phyloP scores from a whole-genome alignment of 2,888 invertebrate species.

The Scelioninae gen. 1 region DNA sequence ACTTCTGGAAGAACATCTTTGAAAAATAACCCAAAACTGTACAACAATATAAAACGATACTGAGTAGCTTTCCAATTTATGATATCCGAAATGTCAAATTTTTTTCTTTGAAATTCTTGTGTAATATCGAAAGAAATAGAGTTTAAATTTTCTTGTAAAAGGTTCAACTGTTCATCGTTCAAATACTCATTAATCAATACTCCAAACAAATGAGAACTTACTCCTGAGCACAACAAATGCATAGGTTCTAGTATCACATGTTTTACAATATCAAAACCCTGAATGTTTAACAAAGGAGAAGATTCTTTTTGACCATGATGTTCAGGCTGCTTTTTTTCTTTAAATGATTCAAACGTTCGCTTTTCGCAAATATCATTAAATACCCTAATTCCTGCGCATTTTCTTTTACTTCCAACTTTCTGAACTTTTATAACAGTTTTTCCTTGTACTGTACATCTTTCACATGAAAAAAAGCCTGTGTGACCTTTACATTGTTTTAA shows the following conservation, averaged over 20 bases:
- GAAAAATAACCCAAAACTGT: conserved; percentile 9
- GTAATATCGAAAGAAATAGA: conserved; percentile 10
- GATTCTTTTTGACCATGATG: no score
- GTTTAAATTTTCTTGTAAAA: background rate
- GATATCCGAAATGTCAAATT: conserved; percentile 5
- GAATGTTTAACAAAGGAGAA: no score
- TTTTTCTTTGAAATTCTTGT: conserved; percentile 11
- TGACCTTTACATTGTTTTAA: background rate
- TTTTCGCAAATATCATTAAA: no score
- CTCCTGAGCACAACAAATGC: conserved; percentile 17
- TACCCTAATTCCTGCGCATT: no score
- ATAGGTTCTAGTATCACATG: conserved; percentile 17
- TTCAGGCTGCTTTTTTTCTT: no score
- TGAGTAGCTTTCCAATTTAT: conserved; percentile 16
- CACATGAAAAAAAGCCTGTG: background rate
- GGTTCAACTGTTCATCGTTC: no score
- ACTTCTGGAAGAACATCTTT: conserved; percentile 9
- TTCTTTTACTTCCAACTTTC: background rate
- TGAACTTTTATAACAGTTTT: background rate
- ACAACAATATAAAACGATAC: conserved; percentile 10
- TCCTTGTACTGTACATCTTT: background rate
- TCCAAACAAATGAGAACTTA: background rate
- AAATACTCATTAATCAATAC: background rate
- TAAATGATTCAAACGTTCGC: no score
- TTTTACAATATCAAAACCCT: conserved; percentile 10